Conservation (phyloP, 2,888 invertebrate species). For the Salpingus planirostris region DNA sequence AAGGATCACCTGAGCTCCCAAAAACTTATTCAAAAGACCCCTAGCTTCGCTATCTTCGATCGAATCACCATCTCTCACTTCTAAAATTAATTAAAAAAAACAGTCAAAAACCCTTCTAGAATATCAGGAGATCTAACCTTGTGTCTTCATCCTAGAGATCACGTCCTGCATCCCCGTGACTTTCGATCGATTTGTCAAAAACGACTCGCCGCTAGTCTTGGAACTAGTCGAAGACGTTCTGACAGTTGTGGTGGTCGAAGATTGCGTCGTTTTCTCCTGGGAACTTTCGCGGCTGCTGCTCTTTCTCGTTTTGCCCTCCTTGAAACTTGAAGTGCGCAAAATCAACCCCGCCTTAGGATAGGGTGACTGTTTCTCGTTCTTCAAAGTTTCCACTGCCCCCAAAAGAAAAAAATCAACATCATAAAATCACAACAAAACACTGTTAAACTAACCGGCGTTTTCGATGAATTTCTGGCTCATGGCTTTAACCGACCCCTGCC, state of each 20-base stretch:
- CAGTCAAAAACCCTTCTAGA: neutral
- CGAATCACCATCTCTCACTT: conserved; percentile 48
- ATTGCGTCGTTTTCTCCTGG: conserved; percentile 21
- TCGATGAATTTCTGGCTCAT: conserved; percentile 73
- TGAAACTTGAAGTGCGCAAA: conserved; percentile 55
- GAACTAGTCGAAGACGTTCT: conserved; percentile 13
- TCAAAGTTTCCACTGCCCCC: conserved; percentile 46
- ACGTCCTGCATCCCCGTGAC: conserved; percentile 70
- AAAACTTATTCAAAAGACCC: conserved; percentile 71
- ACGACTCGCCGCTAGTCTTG: conserved; percentile 46
- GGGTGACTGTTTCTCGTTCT: conserved; percentile 44
- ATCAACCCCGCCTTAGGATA: conserved; percentile 71
- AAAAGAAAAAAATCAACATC: neutral
- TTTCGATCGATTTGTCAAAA: conserved; percentile 61
- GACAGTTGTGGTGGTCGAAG: conserved; percentile 7
- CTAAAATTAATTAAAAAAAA: too few relatives aligned
- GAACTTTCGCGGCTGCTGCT: conserved; percentile 27
- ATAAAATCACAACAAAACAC: neutral
- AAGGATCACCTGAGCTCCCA: conserved; percentile 73
- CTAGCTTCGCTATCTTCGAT: conserved; percentile 63
- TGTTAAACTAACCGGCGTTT: conserved; percentile 46
- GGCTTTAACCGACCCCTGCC: conserved; percentile 68
- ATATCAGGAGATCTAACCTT: conserved; percentile 35
- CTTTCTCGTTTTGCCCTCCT: conserved; percentile 37
- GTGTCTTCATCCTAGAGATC: conserved; percentile 65